A percentile compares a stretch with the other conserved stretches of the same genome.
phyloP scores from a whole-genome alignment of 2,113 vertebrate species.

The Macquaria australasica region DNA sequence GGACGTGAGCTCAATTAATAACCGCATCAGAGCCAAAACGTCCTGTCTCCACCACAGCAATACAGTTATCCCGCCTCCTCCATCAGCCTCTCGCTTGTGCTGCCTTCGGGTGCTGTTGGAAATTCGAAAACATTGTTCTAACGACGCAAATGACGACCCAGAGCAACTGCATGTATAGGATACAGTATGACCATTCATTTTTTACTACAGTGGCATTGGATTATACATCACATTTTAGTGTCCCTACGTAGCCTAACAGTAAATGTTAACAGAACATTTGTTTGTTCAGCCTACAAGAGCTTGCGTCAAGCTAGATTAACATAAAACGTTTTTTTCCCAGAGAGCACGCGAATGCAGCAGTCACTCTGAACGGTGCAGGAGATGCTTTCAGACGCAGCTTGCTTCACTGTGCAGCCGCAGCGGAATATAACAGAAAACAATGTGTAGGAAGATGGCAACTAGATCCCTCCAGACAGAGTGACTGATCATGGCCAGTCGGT shows the following conservation, averaged over 20 bases:
- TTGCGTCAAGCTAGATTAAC: too few relatives aligned
- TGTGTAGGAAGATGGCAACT: slow-evolving; percentile 26
- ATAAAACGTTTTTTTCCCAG: slow-evolving; percentile 6
- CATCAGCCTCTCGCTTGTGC: background rate
- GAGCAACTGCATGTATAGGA: background rate
- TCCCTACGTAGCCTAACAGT: too few relatives aligned
- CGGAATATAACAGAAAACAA: slow-evolving; percentile 39
- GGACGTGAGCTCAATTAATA: slow-evolving; percentile 48
- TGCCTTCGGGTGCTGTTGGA: slow-evolving; percentile 41
- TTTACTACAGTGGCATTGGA: background rate
- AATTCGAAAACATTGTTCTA: background rate
- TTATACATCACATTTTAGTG: background rate
- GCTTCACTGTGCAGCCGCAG: slow-evolving; percentile 14
- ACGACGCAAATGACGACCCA: background rate
- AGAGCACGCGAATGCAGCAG: slow-evolving; percentile 49
- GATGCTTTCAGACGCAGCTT: slow-evolving; percentile 47
- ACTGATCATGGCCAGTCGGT: slow-evolving; percentile 70
- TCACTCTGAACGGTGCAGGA: background rate
- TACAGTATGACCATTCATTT: background rate
- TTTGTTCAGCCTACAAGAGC: background rate
- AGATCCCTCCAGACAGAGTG: slow-evolving; percentile 11
- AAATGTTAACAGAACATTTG: background rate
- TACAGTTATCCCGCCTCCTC: slow-evolving; percentile 17
- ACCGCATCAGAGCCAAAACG: slow-evolving; percentile 4
- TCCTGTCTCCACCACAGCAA: slow-evolving; percentile 13